Base-by-base conservation (phyloP, 2,797 vertebrate species). In the Darevskia nairensis region DNA sequence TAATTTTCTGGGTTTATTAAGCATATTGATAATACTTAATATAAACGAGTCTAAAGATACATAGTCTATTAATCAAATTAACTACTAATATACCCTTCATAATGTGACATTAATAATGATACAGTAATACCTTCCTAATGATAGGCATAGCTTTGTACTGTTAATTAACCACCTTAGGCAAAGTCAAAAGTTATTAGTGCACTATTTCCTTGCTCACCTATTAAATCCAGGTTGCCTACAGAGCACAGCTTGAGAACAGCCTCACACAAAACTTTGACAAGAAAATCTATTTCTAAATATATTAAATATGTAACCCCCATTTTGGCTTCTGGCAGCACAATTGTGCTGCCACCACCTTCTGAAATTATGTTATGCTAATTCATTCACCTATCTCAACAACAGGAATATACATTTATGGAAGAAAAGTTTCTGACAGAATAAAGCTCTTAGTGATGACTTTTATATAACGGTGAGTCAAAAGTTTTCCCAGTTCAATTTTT, bases 1-100 rank as follows among this genome's bases (percentile, higher is more conserved):
- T 88, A 29, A 75, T 21, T 89, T 91, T 87, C 8, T 86, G 83
- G 88, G n/a, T 76, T 86, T 88, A 59, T 83, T 92, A 91, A 84
- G 7, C 55, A 79, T 76, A 82, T 44, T 81, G 64, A 64, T 84
- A 88, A 90, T 1, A 88, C n/a, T 82, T 88, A 78, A 2, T 83
- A 80, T 39, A 89, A 93, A 90, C 2, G 88, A 88, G 46, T 77
- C 2, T 44, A 44, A 92, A 86, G 44, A 90, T 86, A 35, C 74
- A 74, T 1, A 13, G 23, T 77, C 6, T 80, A 6, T 71, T 88
- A 78, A 89, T 86, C 81, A 93, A 88, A 90, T 55, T 82, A 87
- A 91, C 74, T 89, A 87, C 29, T 27, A 88, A 81, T 68, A 84
- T 6, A 61, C 25, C 46, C 79, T 90, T 91, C 80, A 87, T 74